These are phyloP conservation scores for Chrysolina americana DNA, from an alignment of 2,888 invertebrate genomes.

Conservation along the genomic window DNA sequence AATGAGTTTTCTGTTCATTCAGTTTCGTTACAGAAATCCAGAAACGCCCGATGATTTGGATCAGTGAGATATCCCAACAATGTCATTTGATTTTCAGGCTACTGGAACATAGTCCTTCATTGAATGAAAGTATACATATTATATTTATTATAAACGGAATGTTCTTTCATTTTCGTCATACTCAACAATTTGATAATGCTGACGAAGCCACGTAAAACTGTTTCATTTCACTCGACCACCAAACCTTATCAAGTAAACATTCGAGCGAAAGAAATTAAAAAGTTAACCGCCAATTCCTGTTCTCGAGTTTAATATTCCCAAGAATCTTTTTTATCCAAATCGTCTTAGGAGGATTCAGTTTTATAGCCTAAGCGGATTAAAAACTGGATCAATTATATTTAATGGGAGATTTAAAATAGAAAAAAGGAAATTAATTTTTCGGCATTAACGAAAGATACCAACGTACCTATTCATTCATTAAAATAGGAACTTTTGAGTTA, in stretches of 20 bases:
- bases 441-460: no score
- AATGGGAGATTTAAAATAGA: slow-evolving; percentile 36
- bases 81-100: no score
- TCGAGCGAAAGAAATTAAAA: slow-evolving; percentile 57
- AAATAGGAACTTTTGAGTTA: no score
- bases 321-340: slow-evolving; percentile 49
- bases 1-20: no score
- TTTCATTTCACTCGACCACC: slow-evolving; percentile 39
- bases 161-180: slow-evolving; percentile 5
- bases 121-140: no score
- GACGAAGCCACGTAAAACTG: slow-evolving; percentile 14
- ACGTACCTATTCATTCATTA: no score
- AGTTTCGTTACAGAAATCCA: no score
- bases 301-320: slow-evolving; percentile 55
- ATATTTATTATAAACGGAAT: no score
- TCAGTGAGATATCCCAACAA: no score
- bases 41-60: no score
- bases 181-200: slow-evolving; percentile 33
- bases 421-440: slow-evolving; percentile 1
- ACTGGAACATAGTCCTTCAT: no score
- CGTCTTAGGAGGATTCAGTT: slow-evolving; percentile 51
- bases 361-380: slow-evolving; percentile 52
- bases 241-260: slow-evolving; percentile 52
- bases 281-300: slow-evolving; percentile 56
- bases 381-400: slow-evolving; percentile 55